phyloP scores from a whole-genome alignment of 2,797 vertebrate species.

The Sciaenops ocellatus region DNA sequence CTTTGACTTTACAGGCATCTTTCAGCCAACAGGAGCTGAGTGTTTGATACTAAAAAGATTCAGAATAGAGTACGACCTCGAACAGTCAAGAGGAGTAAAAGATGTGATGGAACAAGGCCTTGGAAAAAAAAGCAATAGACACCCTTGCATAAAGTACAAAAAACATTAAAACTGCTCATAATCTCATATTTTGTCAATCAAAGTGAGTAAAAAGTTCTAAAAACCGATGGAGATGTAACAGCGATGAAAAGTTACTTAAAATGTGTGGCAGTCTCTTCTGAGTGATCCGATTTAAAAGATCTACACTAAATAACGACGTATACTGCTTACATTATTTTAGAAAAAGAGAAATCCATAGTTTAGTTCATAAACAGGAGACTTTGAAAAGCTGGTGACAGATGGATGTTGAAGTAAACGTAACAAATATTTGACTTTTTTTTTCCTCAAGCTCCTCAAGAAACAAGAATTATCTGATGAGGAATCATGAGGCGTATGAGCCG shows the following conservation, averaged over 20 bases:
- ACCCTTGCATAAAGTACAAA: conserved; percentile 61
- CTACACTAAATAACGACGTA: conserved; percentile 23
- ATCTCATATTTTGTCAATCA: conserved; percentile 28
- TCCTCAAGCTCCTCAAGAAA: not conserved
- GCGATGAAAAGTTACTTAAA: conserved; percentile 9
- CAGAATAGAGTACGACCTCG: not conserved
- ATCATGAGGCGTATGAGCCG: not conserved
- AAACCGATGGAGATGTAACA: conserved; percentile 27
- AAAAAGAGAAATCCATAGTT: conserved; percentile 1
- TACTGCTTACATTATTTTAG: conserved; percentile 7
- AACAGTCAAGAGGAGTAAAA: conserved; percentile 15
- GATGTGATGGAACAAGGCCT: conserved; percentile 33
- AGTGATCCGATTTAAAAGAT: conserved; percentile 33
- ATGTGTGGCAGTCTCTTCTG: conserved; percentile 25
- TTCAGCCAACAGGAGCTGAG: not conserved
- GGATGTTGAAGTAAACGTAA: conserved; percentile 15
- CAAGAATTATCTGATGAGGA: conserved; percentile 3
- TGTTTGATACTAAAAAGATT: conserved; percentile 7
- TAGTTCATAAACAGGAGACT: not conserved
- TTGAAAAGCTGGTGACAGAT: conserved; percentile 14
- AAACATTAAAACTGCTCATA: conserved; percentile 23
- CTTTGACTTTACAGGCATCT: not conserved
- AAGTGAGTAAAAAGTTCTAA: conserved; percentile 20
- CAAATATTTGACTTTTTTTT: not conserved
- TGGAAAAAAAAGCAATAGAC: not conserved